Base-by-base conservation (phyloP, 2,888 invertebrate species). In the Teleogryllus oceanicus region DNA sequence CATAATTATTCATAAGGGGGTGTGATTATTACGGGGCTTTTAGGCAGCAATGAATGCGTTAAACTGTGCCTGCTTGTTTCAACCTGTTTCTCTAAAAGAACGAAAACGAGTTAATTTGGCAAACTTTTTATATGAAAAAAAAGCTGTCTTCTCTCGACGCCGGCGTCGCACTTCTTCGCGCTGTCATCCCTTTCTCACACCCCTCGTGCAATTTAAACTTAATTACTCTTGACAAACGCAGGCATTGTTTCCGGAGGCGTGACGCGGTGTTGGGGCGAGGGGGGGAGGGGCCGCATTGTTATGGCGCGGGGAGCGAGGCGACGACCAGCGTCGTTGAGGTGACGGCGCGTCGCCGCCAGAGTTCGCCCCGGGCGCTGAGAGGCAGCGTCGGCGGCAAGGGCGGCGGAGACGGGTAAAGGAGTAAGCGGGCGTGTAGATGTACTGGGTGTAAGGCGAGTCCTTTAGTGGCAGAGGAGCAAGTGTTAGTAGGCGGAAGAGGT, bases 181-280 rank as follows among this genome's bases (percentile, higher is more conserved):
- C 62, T 12, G 62, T 62, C 62, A n/a, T 62, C 16, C n/a, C 62
- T 13, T 62, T 62, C 62, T 62, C 13, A 16, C 62, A 8, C 13
- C n/a, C 5, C 62, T 18, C 62, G 62, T 8, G 62, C 62, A 62
- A 62, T 62, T 62, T 62, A 62, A 62, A 62, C 62, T 62, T 62
- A 62, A 62, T 62, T 62, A 62, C 62, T 62, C 62, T 62, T 62
- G 16, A 62, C 62, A 62, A 62, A n/a, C 62, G 62, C 37, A 62
- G 13, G 62, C 62, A 18, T 62, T 62, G 62, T 62, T n/a, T 62
- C 62, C 62, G 16, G n/a, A 62, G 62, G 37, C 37, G 37, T 37
- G 37, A 37, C 37, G 37, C 37, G 37, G 37, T 37, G 37, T 37
- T 8, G 37, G 62, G 37, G 37, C 3, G 62, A 16, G 0, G 12